Evolutionary conservation across 23 tunicate genomes (phyloP).

Genomic region (Halocynthia roretzi): DNA sequence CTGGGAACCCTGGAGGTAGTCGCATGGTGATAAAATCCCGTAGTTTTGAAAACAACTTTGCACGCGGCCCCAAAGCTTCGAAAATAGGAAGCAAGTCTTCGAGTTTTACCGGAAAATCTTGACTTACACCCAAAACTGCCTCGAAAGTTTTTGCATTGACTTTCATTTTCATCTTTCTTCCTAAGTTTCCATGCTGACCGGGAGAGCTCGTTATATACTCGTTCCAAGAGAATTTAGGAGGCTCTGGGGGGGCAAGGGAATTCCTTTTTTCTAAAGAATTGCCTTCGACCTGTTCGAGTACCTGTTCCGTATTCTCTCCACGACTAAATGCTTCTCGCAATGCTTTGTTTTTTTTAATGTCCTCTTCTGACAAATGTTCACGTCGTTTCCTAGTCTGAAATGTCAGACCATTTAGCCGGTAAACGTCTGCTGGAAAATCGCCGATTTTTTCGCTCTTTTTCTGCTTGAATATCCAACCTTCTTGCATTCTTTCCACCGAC

Average conservation of each 20-base stretch:
- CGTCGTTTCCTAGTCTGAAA: constrained; percentile 58
- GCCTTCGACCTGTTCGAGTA: constrained; percentile 46
- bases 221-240: constrained; percentile 33
- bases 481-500: constrained; percentile 29
- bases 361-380: constrained; percentile 81
- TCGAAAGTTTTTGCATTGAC: constrained; percentile 50
- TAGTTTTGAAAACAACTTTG: constrained; percentile 58
- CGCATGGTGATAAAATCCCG: constrained; percentile 64
- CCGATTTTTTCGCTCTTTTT: constrained; percentile 65
- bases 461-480: constrained; percentile 77
- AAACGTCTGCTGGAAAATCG: constrained; percentile 66
- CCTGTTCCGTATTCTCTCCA: constrained; percentile 53
- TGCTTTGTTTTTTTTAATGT: constrained; percentile 52
- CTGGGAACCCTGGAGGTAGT: constrained; percentile 90
- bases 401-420: constrained; percentile 33
- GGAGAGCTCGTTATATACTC: constrained; percentile 30
- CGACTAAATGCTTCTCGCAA: constrained; percentile 52
- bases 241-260: constrained; percentile 62
- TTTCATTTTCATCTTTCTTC: constrained; percentile 46
- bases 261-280: constrained; percentile 22
- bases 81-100: constrained; percentile 69
- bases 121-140: constrained; percentile 54
- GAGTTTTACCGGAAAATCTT: constrained; percentile 66
- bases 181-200: constrained; percentile 26
- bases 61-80: constrained; percentile 75